A percentile compares a stretch with the other conserved stretches of the same genome.
Conservation (phyloP, 2,797 vertebrate species). For the Phataginus tetradactyla region DNA sequence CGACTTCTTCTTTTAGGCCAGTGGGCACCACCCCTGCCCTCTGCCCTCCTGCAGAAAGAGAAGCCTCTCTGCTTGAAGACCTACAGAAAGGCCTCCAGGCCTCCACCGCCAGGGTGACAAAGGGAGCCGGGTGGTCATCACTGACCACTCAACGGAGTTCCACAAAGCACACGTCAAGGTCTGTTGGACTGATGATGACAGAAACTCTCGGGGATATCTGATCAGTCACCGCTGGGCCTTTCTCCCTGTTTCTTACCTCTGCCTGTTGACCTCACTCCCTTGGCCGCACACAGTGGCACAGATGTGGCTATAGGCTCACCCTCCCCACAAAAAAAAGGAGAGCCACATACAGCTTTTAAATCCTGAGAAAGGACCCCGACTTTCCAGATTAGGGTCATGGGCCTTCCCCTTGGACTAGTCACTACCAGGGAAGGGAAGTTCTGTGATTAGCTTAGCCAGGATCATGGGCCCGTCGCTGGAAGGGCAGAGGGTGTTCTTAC, state of each 20-base stretch:
- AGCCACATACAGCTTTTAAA: neutral
- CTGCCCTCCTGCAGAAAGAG: neutral
- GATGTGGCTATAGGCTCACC: neutral
- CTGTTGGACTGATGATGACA: neutral
- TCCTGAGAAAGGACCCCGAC: neutral
- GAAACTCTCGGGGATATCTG: neutral
- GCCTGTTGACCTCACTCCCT: neutral
- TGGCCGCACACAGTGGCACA: fast-evolving
- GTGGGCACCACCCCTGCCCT: no score
- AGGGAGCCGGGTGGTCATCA: neutral
- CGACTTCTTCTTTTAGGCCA: neutral
- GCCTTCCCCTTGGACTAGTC: neutral
- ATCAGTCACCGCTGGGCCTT: neutral
- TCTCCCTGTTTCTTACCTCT: neutral
- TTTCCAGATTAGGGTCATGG: neutral
- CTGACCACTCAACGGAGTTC: neutral
- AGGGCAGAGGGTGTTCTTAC: neutral
- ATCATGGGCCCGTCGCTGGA: neutral
- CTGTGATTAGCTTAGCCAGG: neutral
- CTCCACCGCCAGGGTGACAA: neutral
- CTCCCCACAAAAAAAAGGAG: neutral
- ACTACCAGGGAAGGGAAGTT: neutral
- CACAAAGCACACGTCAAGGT: neutral
- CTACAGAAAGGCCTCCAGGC: neutral
- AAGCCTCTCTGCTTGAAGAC: neutral